Conservation (phyloP, 2,888 invertebrate species). For the Caradrina kadenii region DNA sequence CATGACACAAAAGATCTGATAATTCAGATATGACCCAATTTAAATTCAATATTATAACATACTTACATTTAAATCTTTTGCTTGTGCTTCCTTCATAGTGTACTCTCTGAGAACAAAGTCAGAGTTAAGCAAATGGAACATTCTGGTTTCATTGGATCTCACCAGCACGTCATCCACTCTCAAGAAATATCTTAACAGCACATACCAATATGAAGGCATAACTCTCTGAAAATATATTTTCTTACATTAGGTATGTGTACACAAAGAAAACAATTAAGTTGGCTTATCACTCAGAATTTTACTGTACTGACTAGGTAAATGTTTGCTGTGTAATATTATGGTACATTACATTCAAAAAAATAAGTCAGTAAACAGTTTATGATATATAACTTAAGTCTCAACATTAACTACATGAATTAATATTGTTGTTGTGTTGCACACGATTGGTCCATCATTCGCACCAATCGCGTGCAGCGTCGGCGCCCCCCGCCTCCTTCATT, state of each 20-base stretch:
- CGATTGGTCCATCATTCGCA: no score
- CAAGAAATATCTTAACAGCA: conserved; percentile 97
- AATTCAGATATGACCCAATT: background rate
- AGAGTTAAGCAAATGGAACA: conserved; percentile 94
- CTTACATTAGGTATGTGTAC: background rate
- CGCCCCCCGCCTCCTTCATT: no score
- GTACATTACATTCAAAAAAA: no score
- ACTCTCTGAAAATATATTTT: conserved; percentile 93
- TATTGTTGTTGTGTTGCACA: no score
- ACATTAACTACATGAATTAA: background rate
- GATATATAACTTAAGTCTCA: background rate
- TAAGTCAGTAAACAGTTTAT: no score
- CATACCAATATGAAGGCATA: conserved; percentile 98
- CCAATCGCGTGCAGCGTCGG: no score
- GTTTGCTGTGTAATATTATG: no score
- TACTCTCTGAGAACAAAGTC: conserved; percentile 96
- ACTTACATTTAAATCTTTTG: conserved; percentile 92
- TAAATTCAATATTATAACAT: no score
- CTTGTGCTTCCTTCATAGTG: conserved; percentile 94
- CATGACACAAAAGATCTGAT: background rate
- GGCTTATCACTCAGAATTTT: background rate
- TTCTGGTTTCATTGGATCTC: conserved; percentile 96
- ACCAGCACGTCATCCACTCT: conserved; percentile 98
- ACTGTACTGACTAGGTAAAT: background rate
- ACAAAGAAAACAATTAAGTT: no score